phyloP scores from a whole-genome alignment of 2,888 invertebrate genomes.

The Trimorus sp. region DNA sequence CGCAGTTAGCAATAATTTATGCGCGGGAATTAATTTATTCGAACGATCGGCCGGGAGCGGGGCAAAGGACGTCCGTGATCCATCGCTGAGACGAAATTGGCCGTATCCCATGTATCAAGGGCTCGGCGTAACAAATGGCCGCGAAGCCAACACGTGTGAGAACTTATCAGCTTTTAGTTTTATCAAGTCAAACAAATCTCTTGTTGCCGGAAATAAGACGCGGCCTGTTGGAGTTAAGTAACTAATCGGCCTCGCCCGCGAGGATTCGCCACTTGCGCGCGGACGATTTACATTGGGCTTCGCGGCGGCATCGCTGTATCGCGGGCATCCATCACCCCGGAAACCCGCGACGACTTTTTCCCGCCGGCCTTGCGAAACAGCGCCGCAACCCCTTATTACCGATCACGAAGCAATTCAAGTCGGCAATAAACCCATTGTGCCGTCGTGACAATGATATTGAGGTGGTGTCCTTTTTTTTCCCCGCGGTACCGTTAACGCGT shows the following conservation, averaged over 20 bases:
- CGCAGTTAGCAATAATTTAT: conserved; percentile 54
- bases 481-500: conserved; percentile 61
- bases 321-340: conserved; percentile 52
- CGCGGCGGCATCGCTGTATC: conserved; percentile 22
- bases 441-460: conserved; percentile 43
- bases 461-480: conserved; percentile 56
- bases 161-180: conserved; percentile 69
- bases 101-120: conserved; percentile 66
- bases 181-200: conserved; percentile 68
- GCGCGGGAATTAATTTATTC: conserved; percentile 55
- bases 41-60: conserved; percentile 13
- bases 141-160: conserved; percentile 65
- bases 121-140: conserved; percentile 64
- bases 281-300: conserved; percentile 62
- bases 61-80: conserved; percentile 59
- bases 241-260: conserved; percentile 67
- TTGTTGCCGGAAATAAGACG: conserved; percentile 68
- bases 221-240: conserved; percentile 66
- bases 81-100: conserved; percentile 64
- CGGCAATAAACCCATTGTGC: conserved; percentile 48
- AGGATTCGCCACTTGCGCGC: conserved; percentile 64
- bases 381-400: conserved; percentile 16
- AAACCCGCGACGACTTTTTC: conserved; percentile 25
- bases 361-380: background rate
- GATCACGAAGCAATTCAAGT: conserved; percentile 56